Evolutionary conservation across 2,797 vertebrate species (phyloP).

Genomic region (Poecilia picta): DNA sequence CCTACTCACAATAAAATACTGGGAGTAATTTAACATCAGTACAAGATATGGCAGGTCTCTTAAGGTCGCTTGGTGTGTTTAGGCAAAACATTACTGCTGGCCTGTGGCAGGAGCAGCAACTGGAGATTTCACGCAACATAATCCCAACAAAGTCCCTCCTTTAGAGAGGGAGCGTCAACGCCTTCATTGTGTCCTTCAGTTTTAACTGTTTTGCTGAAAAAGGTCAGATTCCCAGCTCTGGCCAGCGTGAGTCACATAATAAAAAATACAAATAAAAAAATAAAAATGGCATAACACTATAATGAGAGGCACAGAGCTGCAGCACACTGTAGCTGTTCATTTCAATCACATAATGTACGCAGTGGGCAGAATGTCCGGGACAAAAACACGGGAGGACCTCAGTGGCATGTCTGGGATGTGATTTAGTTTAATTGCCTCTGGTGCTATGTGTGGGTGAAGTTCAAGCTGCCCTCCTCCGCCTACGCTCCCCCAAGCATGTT

Average conservation of each 20-base stretch:
- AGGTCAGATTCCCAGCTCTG: slow-evolving; percentile 56
- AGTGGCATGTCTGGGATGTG: slow-evolving; percentile 57
- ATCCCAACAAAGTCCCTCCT: slow-evolving; percentile 42
- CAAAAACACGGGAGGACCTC: slow-evolving; percentile 58
- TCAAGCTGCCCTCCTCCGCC: slow-evolving; percentile 13
- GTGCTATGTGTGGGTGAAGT: slow-evolving; percentile 54
- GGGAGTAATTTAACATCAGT: slow-evolving; percentile 30
- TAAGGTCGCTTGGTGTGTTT: slow-evolving; percentile 44
- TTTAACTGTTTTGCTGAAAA: slow-evolving; percentile 41
- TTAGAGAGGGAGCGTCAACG: slow-evolving; percentile 34
- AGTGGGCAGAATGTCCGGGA: slow-evolving; percentile 57
- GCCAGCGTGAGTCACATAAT: slow-evolving; percentile 70
- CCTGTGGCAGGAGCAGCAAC: slow-evolving; percentile 21
- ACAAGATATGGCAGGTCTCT: slow-evolving; percentile 43
- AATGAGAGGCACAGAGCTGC: slow-evolving; percentile 65
- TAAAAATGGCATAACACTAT: slow-evolving; percentile 59
- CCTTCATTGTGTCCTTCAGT: slow-evolving; percentile 9
- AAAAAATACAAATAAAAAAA: slow-evolving; percentile 18
- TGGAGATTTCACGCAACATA: slow-evolving; percentile 26
- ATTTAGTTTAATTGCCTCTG: slow-evolving; percentile 53
- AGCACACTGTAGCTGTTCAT: slow-evolving; percentile 51
- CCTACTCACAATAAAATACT: slow-evolving; percentile 21
- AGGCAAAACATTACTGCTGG: slow-evolving; percentile 45
- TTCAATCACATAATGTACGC: slow-evolving; percentile 67
- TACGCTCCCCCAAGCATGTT: slow-evolving; percentile 15